Percentiles rank a stretch among this genome's conserved stretches.
These are phyloP conservation scores for Strigops habroptila DNA, from an alignment of 2,113 vertebrate species.

Conservation along the genomic window DNA sequence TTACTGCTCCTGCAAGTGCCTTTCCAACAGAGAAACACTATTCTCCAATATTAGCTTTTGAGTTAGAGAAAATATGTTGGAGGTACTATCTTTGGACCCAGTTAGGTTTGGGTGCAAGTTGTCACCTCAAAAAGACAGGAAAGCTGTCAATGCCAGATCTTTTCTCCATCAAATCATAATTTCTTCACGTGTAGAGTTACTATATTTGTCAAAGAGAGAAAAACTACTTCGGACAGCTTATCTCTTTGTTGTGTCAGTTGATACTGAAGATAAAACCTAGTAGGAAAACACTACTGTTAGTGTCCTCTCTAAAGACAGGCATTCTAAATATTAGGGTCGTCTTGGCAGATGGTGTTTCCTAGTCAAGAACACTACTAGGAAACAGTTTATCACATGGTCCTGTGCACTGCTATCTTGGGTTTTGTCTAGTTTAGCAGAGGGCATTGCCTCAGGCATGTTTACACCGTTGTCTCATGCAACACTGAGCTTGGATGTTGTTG, in stretches of 20 bases:
- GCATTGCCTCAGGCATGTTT: background rate
- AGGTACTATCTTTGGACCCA: background rate
- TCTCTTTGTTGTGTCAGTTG: background rate
- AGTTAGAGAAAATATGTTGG: background rate
- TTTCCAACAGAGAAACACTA: background rate
- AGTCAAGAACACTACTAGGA: background rate
- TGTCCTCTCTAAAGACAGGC: background rate
- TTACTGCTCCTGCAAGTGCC: background rate
- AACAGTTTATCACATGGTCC: background rate
- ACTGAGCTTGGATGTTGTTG: background rate
- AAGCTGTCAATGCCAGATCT: background rate
- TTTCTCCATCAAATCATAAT: background rate
- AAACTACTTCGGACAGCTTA: background rate
- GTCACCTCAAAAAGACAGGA: background rate
- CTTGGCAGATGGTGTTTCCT: background rate
- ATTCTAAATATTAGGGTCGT: background rate
- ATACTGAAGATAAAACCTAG: background rate
- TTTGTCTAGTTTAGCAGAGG: background rate
- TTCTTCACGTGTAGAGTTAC: background rate
- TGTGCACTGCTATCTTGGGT: background rate
- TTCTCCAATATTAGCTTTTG: background rate
- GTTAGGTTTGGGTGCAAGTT: background rate
- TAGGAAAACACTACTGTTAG: background rate
- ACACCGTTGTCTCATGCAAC: background rate
- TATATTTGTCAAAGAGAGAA: background rate